These are phyloP conservation scores for Suricata suricatta DNA, from an alignment of 2,113 vertebrate genomes.

Conservation along the genomic window DNA sequence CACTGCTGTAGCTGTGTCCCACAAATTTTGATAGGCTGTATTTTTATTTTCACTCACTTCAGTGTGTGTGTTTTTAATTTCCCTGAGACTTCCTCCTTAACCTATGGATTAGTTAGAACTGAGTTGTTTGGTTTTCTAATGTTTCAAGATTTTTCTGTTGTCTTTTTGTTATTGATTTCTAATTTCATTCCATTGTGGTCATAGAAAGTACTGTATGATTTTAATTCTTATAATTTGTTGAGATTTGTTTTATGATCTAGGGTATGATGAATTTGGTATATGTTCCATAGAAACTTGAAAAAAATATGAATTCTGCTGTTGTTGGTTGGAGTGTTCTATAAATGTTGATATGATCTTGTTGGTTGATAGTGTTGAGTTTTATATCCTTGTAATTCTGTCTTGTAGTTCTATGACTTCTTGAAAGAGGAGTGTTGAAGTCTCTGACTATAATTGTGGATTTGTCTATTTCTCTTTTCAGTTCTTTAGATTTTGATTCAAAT, in stretches of 20 bases:
- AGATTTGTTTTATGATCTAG: background rate
- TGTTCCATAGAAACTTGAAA: background rate
- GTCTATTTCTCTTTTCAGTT: background rate
- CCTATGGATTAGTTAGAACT: background rate
- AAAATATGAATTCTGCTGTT: background rate
- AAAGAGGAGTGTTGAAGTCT: background rate
- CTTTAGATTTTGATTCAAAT: background rate
- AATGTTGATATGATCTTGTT: background rate
- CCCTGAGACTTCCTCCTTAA: background rate
- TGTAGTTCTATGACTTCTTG: background rate
- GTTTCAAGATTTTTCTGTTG: background rate
- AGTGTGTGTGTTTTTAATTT: background rate
- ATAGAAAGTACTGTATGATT: background rate
- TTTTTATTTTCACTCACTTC: background rate
- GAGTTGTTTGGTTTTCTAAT: background rate
- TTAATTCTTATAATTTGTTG: background rate
- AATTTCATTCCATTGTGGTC: background rate
- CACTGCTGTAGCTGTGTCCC: background rate
- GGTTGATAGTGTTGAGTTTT: background rate
- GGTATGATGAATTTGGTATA: background rate
- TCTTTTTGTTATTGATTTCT: background rate
- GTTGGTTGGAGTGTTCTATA: background rate
- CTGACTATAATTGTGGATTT: background rate
- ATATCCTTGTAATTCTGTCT: background rate
- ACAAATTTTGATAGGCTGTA: background rate